These are phyloP conservation scores for Steatocranus sp. DNA, from an alignment of 2,797 vertebrate species.

Conservation along the genomic window DNA sequence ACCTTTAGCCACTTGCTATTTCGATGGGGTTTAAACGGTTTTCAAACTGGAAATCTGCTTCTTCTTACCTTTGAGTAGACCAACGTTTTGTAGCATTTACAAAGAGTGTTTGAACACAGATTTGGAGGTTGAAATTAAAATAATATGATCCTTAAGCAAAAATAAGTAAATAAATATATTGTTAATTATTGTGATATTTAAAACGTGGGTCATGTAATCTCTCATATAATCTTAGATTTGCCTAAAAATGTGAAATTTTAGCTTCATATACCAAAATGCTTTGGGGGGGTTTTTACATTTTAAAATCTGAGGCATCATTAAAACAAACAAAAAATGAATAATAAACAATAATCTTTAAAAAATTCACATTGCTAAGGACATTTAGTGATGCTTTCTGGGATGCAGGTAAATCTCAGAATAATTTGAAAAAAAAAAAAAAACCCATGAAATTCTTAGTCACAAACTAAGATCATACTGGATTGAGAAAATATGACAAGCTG, in stretches of 20 bases:
- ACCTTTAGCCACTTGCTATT: conserved; percentile 24
- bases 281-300: rapidly evolving
- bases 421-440: rapidly evolving
- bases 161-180: not conserved
- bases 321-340: not conserved
- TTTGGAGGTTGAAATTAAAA: not conserved
- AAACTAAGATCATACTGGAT: not conserved
- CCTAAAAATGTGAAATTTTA: not conserved
- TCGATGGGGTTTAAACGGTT: conserved; percentile 12
- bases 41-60: conserved; percentile 20
- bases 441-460: not conserved
- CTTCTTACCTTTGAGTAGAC: not conserved
- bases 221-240: not conserved
- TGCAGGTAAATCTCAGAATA: not conserved
- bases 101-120: not conserved
- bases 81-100: not conserved
- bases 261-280: not conserved
- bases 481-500: not conserved
- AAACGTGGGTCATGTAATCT: not conserved
- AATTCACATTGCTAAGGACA: not conserved
- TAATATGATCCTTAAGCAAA: not conserved
- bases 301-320: not conserved
- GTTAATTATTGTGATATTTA: not conserved
- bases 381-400: not conserved
- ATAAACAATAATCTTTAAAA: not conserved